phyloP scores from a whole-genome alignment of 2,888 invertebrate genomes.

The Thysanoteuthis rhombus region DNA sequence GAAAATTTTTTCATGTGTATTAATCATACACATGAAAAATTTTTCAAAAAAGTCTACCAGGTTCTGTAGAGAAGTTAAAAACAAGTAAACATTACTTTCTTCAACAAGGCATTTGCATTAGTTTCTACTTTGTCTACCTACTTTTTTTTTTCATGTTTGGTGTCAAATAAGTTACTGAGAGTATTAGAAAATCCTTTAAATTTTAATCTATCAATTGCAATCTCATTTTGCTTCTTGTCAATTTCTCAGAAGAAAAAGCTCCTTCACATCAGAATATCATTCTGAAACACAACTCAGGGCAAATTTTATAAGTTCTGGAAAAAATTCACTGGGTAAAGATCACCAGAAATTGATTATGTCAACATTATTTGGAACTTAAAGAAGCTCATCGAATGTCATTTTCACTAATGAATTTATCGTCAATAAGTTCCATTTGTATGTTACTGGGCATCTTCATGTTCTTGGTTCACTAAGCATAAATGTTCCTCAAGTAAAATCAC shows the following conservation, averaged over 20 bases:
- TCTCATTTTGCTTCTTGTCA: neutral
- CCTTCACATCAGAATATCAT: neutral
- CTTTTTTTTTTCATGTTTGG: neutral
- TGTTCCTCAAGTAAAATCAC: too few relatives aligned
- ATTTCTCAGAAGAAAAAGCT: neutral
- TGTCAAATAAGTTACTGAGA: neutral
- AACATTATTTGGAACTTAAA: neutral
- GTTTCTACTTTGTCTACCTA: neutral
- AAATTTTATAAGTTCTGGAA: neutral
- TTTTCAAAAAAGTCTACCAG: too few relatives aligned
- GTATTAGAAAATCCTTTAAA: neutral
- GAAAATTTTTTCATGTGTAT: too few relatives aligned
- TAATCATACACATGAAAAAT: too few relatives aligned
- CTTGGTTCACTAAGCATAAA: too few relatives aligned
- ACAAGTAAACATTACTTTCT: too few relatives aligned
- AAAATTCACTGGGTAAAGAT: neutral
- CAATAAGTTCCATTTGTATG: too few relatives aligned
- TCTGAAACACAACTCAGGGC: neutral
- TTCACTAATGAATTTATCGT: neutral
- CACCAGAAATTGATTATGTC: neutral
- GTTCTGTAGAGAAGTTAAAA: too few relatives aligned
- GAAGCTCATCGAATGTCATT: neutral
- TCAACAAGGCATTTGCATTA: neutral
- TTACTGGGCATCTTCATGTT: too few relatives aligned
- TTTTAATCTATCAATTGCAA: neutral